Conservation (phyloP, 2,113 vertebrate genomes). For the Psephotus haematonotus region DNA sequence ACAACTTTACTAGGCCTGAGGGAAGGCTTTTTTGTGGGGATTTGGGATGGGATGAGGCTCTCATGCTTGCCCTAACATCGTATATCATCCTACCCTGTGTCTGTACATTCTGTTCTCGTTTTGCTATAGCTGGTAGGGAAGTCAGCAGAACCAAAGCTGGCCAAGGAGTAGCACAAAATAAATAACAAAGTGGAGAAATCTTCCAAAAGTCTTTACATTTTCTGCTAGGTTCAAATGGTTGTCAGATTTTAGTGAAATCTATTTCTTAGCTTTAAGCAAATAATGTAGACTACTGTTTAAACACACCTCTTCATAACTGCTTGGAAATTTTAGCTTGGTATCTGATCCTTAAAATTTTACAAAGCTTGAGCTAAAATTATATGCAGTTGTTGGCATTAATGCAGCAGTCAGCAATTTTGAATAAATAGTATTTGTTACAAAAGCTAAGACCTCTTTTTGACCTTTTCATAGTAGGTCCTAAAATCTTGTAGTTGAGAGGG, state of each 20-base stretch:
- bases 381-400: conserved; percentile 67
- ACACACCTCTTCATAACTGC: conserved; percentile 53
- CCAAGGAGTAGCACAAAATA: conserved; percentile 29
- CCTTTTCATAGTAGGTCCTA: conserved; percentile 2
- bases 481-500: neutral
- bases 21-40: neutral
- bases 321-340: conserved; percentile 56
- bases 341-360: conserved; percentile 65
- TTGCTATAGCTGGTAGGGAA: conserved; percentile 1
- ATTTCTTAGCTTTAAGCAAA: conserved; percentile 60
- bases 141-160: neutral
- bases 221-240: conserved; percentile 17
- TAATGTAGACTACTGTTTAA: conserved; percentile 59
- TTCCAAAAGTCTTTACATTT: conserved; percentile 37
- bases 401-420: conserved; percentile 65
- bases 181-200: conserved; percentile 35
- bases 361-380: conserved; percentile 69
- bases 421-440: conserved; percentile 63
- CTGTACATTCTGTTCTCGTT: conserved; percentile 11
- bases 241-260: conserved; percentile 54
- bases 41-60: neutral
- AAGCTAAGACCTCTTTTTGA: conserved; percentile 26
- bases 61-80: neutral
- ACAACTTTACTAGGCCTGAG: neutral
- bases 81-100: neutral